Evolutionary conservation across 2,888 invertebrate species (phyloP).

Genomic region (Phragmatobia fuliginosa): DNA sequence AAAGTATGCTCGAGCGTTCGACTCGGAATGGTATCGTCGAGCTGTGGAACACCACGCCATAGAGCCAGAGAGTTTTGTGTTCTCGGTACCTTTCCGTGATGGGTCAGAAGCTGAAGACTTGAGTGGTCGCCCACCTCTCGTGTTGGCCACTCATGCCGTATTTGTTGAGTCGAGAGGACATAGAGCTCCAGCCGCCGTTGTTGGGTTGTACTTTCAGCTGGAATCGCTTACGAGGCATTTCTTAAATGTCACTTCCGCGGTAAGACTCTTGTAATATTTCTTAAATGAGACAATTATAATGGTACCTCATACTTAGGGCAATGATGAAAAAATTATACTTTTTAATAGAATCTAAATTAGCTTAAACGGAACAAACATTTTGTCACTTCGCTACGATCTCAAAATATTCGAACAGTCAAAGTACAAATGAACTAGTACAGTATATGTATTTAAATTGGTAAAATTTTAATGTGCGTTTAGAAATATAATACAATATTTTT

Average conservation of each 20-base stretch:
- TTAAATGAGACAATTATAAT: background rate
- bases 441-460: background rate
- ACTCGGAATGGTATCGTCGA: conserved; percentile 95
- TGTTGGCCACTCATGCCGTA: conserved; percentile 96
- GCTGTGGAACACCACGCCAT: conserved; percentile 96
- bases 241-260: conserved; percentile 95
- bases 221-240: conserved; percentile 94
- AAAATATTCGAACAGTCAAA: background rate
- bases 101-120: conserved; percentile 87
- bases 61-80: conserved; percentile 96
- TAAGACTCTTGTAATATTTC: conserved; percentile 68
- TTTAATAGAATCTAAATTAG: background rate
- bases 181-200: conserved; percentile 95
- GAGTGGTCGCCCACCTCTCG: conserved; percentile 86
- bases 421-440: background rate
- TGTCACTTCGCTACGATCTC: background rate
- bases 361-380: background rate
- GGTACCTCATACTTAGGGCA: background rate
- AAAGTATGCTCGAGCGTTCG: conserved; percentile 92
- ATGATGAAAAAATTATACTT: background rate
- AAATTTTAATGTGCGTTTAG: too few relatives aligned
- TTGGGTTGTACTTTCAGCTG: conserved; percentile 96
- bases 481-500: too few relatives aligned
- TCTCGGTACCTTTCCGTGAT: conserved; percentile 94
- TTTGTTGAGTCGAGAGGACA: conserved; percentile 94